Conservation (phyloP, 1,140 invertebrate species). For the Andricus grossulariae region DNA sequence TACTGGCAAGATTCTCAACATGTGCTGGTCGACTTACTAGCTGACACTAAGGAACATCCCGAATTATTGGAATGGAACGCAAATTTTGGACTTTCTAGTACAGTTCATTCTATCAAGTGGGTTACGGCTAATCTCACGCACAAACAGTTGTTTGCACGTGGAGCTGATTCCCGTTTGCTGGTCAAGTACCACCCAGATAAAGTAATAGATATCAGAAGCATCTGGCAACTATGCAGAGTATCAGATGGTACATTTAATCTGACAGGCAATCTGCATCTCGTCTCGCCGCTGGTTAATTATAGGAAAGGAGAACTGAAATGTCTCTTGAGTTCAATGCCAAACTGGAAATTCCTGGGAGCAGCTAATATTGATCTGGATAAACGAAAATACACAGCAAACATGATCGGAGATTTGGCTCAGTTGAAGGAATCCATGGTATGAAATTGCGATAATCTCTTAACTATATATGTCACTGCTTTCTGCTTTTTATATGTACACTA, state of each 20-base stretch:
- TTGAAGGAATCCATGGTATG: slow-evolving; percentile 68
- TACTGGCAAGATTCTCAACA: slow-evolving; percentile 79
- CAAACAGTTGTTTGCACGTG: slow-evolving; percentile 70
- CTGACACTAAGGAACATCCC: slow-evolving; percentile 65
- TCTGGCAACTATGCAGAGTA: slow-evolving; percentile 76
- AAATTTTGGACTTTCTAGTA: slow-evolving; percentile 77
- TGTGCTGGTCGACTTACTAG: slow-evolving; percentile 75
- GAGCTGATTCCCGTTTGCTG: slow-evolving; percentile 75
- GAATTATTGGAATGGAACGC: slow-evolving; percentile 71
- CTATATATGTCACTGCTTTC: too few relatives aligned
- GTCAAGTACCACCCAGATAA: slow-evolving; percentile 76
- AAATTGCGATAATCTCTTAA: too few relatives aligned
- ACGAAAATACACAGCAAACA: slow-evolving; percentile 78
- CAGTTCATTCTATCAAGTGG: slow-evolving; percentile 77
- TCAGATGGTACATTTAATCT: slow-evolving; percentile 73
- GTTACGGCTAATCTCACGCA: slow-evolving; percentile 77
- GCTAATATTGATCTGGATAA: slow-evolving; percentile 83
- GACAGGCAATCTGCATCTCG: slow-evolving; percentile 76
- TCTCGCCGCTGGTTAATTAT: slow-evolving; percentile 80
- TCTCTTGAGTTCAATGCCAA: slow-evolving; percentile 78
- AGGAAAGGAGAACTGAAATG: slow-evolving; percentile 80
- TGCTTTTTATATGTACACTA: too few relatives aligned
- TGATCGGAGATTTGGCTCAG: slow-evolving; percentile 63
- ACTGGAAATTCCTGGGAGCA: slow-evolving; percentile 79
- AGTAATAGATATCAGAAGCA: slow-evolving; percentile 76